Evolutionary conservation across 2,113 vertebrate genomes (phyloP), one percentile per base, ranked within the genome.

Genomic region (Tetrax tetrax): DNA sequence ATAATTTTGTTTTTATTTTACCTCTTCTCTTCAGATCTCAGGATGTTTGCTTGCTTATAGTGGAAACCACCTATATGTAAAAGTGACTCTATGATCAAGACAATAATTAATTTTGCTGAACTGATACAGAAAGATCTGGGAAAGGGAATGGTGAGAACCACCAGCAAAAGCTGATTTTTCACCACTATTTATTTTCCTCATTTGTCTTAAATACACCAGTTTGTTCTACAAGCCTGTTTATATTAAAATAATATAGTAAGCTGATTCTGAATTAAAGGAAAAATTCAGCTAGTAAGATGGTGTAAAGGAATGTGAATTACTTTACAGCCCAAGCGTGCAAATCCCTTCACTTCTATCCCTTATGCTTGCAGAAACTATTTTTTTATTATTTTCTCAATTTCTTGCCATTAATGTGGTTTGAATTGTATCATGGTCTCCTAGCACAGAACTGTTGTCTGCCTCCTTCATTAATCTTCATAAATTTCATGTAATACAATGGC

Each of bases 401-500:
- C 54, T 95, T 89, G 57, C 14, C 80, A 83, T 83, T 93, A 93
- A 88, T 77, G 64, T 69, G 41, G n/a, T 86, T 95, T 80, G 68
- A 94, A 88, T 91, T 87, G 68, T 90, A 88, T 94, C 80, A 65
- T 93, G 87, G 9, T 85, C 81, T 89, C 65, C 72, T 83, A 82
- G 87, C 82, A 86, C 78, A 93, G 87, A 89, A 86, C 64, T 79
- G 64, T 64, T 95, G 78, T 92, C 77, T 96, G 61, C 61, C n/a
- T 83, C 43, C 91, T 90, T 72, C 91, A 96, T 96, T 84, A 83
- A 94, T 96, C 95, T 97, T 90, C 89, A 95, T 95, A 93, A 97
- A 93, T 95, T 96, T 90, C 74, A 68, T 91, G 76, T 61, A 64
- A 87, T 80, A 87, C 89, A 96, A 88, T 79, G 83, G 76, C 74